Conservation (phyloP, 1,140 invertebrate genomes). For the Drosophila teissieri region DNA sequence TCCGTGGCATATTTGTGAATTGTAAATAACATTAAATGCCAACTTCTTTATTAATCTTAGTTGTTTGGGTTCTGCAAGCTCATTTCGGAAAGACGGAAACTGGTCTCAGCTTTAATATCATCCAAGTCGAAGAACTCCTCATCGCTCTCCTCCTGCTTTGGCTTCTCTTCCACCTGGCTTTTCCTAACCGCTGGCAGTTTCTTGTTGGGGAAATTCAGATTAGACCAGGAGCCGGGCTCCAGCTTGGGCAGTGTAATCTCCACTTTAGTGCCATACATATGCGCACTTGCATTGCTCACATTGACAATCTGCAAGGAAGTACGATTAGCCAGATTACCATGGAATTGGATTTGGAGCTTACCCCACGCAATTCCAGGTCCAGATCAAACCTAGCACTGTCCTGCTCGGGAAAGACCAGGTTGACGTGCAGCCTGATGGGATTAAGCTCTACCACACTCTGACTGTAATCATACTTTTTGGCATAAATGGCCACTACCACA, state of each 20-base stretch:
- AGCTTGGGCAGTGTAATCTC: conserved; percentile 97
- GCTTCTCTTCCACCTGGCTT: conserved; percentile 12
- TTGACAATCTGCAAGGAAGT: conserved; percentile 87
- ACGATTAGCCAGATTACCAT: background rate
- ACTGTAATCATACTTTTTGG: conserved; percentile 94
- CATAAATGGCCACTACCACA: conserved; percentile 95
- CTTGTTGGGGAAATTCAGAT: conserved; percentile 88
- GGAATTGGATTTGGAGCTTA: conserved; percentile 82
- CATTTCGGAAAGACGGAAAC: conserved; percentile 63
- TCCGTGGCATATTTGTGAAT: conserved; percentile 55
- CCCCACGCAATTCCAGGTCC: conserved; percentile 93
- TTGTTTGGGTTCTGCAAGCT: conserved; percentile 54
- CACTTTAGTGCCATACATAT: conserved; percentile 96
- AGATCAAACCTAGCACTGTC: conserved; percentile 90
- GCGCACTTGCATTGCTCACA: conserved; percentile 89
- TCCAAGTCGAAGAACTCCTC: conserved; percentile 81
- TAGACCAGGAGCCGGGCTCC: conserved; percentile 92
- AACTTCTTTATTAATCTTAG: conserved; percentile 54
- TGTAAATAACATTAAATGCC: conserved; percentile 63
- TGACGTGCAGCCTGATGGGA: conserved; percentile 91
- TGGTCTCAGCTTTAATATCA: conserved; percentile 84
- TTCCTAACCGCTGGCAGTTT: conserved; percentile 48
- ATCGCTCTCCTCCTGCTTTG: conserved; percentile 58
- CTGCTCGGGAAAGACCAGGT: conserved; percentile 92
- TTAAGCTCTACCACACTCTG: conserved; percentile 92